phyloP scores from a whole-genome alignment of 2,888 invertebrate genomes.

The Arenicola marina region DNA sequence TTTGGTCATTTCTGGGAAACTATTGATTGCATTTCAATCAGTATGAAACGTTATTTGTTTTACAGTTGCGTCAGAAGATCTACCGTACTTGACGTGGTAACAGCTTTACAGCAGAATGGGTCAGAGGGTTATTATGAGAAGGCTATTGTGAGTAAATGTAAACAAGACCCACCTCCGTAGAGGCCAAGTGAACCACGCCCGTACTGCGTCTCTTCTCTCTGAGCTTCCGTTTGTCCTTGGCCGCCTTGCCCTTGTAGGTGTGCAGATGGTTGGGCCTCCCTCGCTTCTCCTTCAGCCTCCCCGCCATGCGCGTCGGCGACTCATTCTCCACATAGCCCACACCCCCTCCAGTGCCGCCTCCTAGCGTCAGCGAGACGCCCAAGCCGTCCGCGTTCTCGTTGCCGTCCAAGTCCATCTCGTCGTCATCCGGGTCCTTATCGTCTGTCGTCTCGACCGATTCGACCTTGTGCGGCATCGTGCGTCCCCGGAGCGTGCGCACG shows the following conservation, averaged over 20 bases:
- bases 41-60: too few species aligned
- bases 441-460: conserved; percentile 34
- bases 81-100: too few species aligned
- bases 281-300: conserved; percentile 62
- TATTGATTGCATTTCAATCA: too few species aligned
- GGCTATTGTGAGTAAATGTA: too few species aligned
- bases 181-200: conserved; percentile 67
- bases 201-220: conserved; percentile 68
- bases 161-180: conserved; percentile 64
- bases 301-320: conserved; percentile 56
- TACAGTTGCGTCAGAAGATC: too few species aligned
- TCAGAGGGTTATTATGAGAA: too few species aligned
- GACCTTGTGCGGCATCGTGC: conserved; percentile 41
- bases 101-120: too few species aligned
- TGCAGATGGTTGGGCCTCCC: conserved; percentile 64
- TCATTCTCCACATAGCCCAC: conserved; percentile 31
- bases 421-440: conserved; percentile 31
- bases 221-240: conserved; percentile 67
- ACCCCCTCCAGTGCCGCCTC: conserved; percentile 18
- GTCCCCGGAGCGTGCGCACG: conserved; percentile 65
- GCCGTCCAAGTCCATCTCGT: conserved; percentile 4
- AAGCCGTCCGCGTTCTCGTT: conserved; percentile 17
- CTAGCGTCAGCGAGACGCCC: conserved; percentile 12
- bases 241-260: conserved; percentile 65
- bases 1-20: too few species aligned